A percentile compares a stretch with the other conserved stretches of the same genome.
phyloP scores from a whole-genome alignment of 2,113 vertebrate species.

The Odontesthes bonariensis region DNA sequence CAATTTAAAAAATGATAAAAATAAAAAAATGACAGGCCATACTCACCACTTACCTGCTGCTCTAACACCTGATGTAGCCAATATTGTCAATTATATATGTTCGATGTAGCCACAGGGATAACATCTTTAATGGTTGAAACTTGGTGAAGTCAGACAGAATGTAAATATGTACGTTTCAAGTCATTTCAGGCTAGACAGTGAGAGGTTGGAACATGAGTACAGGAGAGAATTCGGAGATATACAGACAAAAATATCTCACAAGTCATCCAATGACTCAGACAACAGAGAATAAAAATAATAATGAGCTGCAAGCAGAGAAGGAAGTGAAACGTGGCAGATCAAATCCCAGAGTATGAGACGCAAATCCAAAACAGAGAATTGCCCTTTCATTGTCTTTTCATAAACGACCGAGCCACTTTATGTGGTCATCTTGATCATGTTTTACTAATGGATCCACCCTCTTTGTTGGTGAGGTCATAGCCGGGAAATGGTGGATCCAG shows the following conservation, averaged over 20 bases:
- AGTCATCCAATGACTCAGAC: slow-evolving; percentile 36
- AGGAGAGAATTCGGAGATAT: background rate
- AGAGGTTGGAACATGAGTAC: slow-evolving; percentile 3
- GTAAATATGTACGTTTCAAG: background rate
- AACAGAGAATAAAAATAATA: slow-evolving; percentile 21
- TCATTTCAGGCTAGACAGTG: slow-evolving; percentile 13
- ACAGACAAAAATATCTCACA: slow-evolving; percentile 30
- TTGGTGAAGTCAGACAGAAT: background rate
- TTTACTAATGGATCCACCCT: background rate
- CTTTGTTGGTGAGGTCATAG: background rate
- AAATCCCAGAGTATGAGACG: background rate
- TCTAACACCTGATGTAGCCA: background rate
- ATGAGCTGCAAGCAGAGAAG: slow-evolving; percentile 12
- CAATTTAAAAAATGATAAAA: background rate
- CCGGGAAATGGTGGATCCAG: background rate
- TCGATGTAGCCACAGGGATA: background rate
- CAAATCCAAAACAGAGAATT: background rate
- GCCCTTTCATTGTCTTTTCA: background rate
- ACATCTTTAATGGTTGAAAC: background rate
- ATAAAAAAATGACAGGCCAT: background rate
- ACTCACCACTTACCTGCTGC: background rate
- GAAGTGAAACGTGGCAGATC: slow-evolving; percentile 19
- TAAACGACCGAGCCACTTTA: background rate
- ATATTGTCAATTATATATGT: background rate
- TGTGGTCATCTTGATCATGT: background rate